Evolutionary conservation across 1,140 invertebrate species (phyloP).

Genomic region (Adoxophyes honmai): DNA sequence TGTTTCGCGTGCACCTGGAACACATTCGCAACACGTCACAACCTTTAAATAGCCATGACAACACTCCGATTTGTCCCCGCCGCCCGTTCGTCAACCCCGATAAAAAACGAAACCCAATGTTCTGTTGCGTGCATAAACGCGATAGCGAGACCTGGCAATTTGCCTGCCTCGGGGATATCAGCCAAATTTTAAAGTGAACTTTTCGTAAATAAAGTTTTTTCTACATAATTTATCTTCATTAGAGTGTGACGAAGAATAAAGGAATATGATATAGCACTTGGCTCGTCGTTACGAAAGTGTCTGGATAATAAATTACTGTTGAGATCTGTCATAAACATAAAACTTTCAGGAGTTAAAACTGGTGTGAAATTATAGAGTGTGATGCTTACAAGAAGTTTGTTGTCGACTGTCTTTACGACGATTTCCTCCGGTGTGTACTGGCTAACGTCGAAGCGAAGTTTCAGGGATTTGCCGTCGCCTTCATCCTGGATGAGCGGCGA

Average conservation of each 20-base stretch:
- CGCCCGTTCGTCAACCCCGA: slow-evolving; percentile 26
- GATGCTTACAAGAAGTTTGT: slow-evolving; percentile 93
- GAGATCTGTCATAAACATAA: not conserved
- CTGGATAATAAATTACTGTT: not conserved
- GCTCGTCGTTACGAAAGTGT: not conserved
- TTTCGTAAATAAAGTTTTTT: slow-evolving; percentile 39
- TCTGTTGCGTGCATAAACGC: slow-evolving; percentile 22
- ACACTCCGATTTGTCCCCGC: slow-evolving; percentile 2
- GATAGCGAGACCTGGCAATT: slow-evolving; percentile 33
- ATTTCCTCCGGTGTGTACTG: slow-evolving; percentile 97
- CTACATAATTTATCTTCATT: slow-evolving; percentile 39
- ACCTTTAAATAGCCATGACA: slow-evolving; percentile 8
- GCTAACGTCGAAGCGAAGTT: slow-evolving; percentile 95
- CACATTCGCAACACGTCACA: slow-evolving; percentile 10
- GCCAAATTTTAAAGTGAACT: slow-evolving; percentile 28
- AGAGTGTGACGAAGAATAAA: slow-evolving; percentile 25
- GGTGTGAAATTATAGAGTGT: not conserved
- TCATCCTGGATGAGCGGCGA: slow-evolving; percentile 95
- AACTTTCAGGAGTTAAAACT: not conserved
- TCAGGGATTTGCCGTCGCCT: slow-evolving; percentile 92
- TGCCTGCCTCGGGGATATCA: slow-evolving; percentile 29
- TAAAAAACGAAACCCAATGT: slow-evolving; percentile 25
- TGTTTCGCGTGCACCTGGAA: slow-evolving; percentile 96
- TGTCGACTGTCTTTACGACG: slow-evolving; percentile 97
- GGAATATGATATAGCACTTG: not conserved